Percentiles rank a stretch among this genome's conserved stretches.
phyloP scores from a whole-genome alignment of 2,888 invertebrate species.

The Meteorus colon region DNA sequence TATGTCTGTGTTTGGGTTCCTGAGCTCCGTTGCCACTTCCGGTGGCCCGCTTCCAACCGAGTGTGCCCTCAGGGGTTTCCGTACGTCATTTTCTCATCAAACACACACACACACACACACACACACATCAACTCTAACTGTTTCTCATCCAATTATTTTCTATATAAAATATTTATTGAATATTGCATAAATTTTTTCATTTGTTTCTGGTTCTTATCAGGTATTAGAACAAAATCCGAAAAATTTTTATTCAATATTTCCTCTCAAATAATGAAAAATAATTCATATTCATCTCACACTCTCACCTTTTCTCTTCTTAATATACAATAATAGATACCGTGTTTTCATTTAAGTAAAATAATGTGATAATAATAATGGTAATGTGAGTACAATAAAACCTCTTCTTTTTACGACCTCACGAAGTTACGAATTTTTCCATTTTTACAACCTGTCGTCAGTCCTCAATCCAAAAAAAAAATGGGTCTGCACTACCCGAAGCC shows the following conservation, averaged over 20 bases:
- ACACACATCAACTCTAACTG: background rate
- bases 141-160: background rate
- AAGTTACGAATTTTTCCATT: no score
- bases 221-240: background rate
- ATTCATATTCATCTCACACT: constrained; percentile 66
- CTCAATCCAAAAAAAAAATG: no score
- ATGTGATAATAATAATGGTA: no score
- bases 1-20: background rate
- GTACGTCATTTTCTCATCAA: constrained; percentile 21
- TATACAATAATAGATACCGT: background rate
- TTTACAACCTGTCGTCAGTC: no score
- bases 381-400: no score
- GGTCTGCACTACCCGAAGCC: no score
- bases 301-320: constrained; percentile 62
- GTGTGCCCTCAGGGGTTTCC: constrained; percentile 34
- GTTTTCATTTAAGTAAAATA: no score
- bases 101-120: background rate
- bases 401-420: no score
- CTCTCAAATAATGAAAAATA: background rate
- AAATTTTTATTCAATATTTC: background rate
- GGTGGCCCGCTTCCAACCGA: constrained; percentile 23
- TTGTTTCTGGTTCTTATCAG: background rate
- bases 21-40: constrained; percentile 24
- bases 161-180: background rate
- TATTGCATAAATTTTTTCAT: background rate